Evolutionary conservation across 2,888 invertebrate species (phyloP).

Genomic region (Thalpophila matura): DNA sequence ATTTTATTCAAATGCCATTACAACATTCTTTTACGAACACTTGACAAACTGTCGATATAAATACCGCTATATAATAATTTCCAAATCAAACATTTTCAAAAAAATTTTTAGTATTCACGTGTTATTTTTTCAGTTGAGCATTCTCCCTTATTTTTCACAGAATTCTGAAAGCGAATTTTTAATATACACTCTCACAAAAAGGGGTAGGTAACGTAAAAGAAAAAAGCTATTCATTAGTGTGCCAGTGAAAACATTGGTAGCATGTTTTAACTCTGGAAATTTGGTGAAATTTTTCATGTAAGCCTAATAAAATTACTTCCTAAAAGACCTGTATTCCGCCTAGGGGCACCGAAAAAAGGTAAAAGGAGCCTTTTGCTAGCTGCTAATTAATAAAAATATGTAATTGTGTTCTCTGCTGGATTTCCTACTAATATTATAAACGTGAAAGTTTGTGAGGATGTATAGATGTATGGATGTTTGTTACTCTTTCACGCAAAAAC

Average conservation of each 20-base stretch:
- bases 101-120: not conserved
- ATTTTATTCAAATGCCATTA: no score
- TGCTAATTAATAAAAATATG: constrained; percentile 40
- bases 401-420: not conserved
- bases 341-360: constrained; percentile 24
- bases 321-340: constrained; percentile 50
- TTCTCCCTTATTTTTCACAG: constrained; percentile 8
- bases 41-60: not conserved
- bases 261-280: constrained; percentile 56
- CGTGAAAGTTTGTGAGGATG: no score
- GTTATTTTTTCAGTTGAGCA: constrained; percentile 6
- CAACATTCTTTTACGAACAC: not conserved
- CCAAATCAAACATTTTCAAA: not conserved
- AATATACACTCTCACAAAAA: constrained; percentile 32
- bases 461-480: no score
- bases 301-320: constrained; percentile 57
- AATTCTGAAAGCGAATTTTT: constrained; percentile 37
- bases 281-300: constrained; percentile 58
- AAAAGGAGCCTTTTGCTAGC: constrained; percentile 21
- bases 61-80: not conserved
- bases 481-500: no score
- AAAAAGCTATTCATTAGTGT: constrained; percentile 65
- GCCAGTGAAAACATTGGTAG: constrained; percentile 59
- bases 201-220: constrained; percentile 38
- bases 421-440: no score